phyloP scores from a whole-genome alignment of 2,888 invertebrate genomes.

The Cheilosia vernalis region DNA sequence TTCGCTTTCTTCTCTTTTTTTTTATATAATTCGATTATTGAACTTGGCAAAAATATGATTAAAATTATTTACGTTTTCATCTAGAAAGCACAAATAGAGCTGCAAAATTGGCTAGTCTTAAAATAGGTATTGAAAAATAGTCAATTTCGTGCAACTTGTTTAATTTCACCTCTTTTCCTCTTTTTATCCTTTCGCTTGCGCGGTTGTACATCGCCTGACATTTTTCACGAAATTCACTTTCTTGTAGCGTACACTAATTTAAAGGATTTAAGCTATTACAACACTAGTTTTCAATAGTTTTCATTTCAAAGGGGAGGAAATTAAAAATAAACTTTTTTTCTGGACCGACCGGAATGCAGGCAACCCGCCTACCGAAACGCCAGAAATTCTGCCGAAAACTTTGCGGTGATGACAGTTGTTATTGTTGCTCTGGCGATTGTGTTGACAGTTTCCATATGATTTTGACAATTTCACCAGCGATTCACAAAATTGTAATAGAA shows the following conservation, averaged over 20 bases:
- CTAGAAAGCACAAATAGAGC: slow-evolving; percentile 23
- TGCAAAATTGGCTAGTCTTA: slow-evolving; percentile 22
- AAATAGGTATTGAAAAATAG: slow-evolving; percentile 18
- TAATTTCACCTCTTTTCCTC: slow-evolving; percentile 88
- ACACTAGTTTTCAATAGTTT: slow-evolving; percentile 48
- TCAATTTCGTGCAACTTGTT: not conserved
- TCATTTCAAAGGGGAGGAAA: slow-evolving; percentile 58
- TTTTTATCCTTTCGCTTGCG: slow-evolving; percentile 93
- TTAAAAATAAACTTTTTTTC: slow-evolving; percentile 65
- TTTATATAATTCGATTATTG: slow-evolving; percentile 61
- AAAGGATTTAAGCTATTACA: slow-evolving; percentile 13
- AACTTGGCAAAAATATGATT: slow-evolving; percentile 11
- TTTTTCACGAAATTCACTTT: slow-evolving; percentile 82
- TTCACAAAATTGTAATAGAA: slow-evolving; percentile 22
- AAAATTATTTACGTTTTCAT: slow-evolving; percentile 11
- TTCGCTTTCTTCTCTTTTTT: slow-evolving; percentile 39
- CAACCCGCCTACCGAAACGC: slow-evolving; percentile 44
- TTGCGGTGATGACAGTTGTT: slow-evolving; percentile 42
- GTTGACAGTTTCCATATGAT: slow-evolving; percentile 17
- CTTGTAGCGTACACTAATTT: slow-evolving; percentile 13
- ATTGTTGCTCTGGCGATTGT: slow-evolving; percentile 11
- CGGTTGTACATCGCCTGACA: slow-evolving; percentile 95
- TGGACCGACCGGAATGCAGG: slow-evolving; percentile 63
- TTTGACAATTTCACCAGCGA: slow-evolving; percentile 8
- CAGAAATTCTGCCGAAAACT: slow-evolving; percentile 41